phyloP scores from a whole-genome alignment of 2,888 invertebrate species.

The Ecliptopera silaceata region DNA sequence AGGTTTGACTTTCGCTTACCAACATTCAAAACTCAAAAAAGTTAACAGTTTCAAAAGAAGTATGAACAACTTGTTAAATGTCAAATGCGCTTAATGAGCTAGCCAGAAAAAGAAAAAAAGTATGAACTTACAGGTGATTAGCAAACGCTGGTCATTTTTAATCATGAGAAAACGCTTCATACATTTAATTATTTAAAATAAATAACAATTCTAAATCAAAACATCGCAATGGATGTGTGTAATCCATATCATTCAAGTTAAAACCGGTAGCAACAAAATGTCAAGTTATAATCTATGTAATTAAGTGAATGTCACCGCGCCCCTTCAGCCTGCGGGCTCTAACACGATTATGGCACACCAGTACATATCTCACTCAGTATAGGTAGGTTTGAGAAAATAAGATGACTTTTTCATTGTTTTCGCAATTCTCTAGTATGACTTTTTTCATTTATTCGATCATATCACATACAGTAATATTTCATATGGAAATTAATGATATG shows the following conservation, averaged over 20 bases:
- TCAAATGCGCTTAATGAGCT: too few species aligned
- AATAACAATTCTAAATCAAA: constrained; percentile 23
- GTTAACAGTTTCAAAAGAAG: too few species aligned
- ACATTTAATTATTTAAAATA: constrained; percentile 2
- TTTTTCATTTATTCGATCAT: too few species aligned
- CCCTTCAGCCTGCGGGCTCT: constrained; percentile 30
- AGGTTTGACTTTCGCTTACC: too few species aligned
- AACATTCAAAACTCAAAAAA: too few species aligned
- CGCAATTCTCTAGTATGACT: too few species aligned
- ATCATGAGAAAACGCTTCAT: neutral
- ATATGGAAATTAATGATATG: too few species aligned
- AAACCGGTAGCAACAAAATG: constrained; percentile 67
- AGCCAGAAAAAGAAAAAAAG: too few species aligned
- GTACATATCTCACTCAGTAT: neutral
- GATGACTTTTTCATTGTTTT: too few species aligned
- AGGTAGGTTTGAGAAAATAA: neutral
- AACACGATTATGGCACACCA: constrained; percentile 44
- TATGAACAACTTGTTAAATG: too few species aligned
- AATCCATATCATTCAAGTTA: constrained; percentile 76
- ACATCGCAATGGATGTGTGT: constrained; percentile 32
- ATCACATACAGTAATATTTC: too few species aligned
- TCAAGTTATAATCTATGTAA: constrained; percentile 81
- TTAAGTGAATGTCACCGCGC: constrained; percentile 75
- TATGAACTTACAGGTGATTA: too few species aligned
- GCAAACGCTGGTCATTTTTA: neutral